Evolutionary conservation across 2,888 invertebrate genomes (phyloP).

Genomic region (Leptura quadrifasciata): DNA sequence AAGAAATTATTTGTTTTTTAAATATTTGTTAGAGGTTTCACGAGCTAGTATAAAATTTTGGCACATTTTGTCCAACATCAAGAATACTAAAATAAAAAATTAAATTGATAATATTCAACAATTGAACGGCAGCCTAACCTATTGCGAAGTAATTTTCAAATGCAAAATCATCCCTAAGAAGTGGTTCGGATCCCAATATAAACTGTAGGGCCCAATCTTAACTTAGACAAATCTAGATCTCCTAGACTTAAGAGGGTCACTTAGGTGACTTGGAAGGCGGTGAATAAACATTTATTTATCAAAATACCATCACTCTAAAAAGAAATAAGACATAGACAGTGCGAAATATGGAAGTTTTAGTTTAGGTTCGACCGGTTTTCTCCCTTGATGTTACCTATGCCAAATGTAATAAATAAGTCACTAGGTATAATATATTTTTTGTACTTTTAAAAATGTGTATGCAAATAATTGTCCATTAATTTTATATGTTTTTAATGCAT

Average conservation of each 20-base stretch:
- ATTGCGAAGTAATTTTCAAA: too few species aligned
- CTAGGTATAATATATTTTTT: background rate
- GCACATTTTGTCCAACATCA: background rate
- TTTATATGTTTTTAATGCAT: background rate
- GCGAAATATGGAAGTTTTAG: conserved; percentile 29
- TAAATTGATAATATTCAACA: conserved; percentile 20
- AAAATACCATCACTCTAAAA: background rate
- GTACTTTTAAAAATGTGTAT: background rate
- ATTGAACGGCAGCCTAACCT: too few species aligned
- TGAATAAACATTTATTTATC: too few species aligned
- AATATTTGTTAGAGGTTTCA: conserved; percentile 9
- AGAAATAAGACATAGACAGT: conserved; percentile 5
- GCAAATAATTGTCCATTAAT: background rate
- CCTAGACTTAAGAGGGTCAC: too few species aligned
- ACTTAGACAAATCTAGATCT: too few species aligned
- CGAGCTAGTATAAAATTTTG: conserved; percentile 11
- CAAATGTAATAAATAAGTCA: background rate
- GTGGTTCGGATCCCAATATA: too few species aligned
- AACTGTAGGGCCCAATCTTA: too few species aligned
- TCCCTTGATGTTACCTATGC: conserved; percentile 4
- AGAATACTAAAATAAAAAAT: conserved; percentile 5
- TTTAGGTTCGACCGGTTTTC: conserved; percentile 33
- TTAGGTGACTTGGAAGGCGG: too few species aligned
- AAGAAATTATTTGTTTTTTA: conserved; percentile 1
- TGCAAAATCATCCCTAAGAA: too few species aligned